A percentile compares a stretch with the other conserved stretches of the same genome.
Evolutionary conservation across 2,888 invertebrate species (phyloP).

Genomic region (Hesperia comma): DNA sequence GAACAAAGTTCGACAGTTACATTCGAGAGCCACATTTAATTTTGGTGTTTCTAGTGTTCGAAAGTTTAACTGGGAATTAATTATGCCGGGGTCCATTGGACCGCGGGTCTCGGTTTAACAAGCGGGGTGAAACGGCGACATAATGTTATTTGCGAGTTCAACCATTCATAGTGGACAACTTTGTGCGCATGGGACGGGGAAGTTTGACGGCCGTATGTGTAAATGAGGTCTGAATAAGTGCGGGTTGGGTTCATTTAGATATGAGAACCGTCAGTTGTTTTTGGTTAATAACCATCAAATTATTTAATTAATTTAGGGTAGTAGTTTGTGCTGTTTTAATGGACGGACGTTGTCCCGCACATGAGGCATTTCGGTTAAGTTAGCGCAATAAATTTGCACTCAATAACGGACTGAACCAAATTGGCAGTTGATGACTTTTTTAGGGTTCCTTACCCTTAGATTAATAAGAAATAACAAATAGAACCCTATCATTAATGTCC

Average conservation of each 20-base stretch:
- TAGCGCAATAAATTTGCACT: not conserved
- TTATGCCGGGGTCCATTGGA: constrained; percentile 47
- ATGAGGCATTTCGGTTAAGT: not conserved
- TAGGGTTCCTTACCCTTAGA: too few species aligned
- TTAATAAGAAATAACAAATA: too few species aligned
- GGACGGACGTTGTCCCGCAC: not conserved
- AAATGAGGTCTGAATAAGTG: constrained; percentile 26
- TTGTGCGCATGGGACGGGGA: constrained; percentile 29
- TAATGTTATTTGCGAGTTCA: constrained; percentile 52
- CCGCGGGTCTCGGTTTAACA: constrained; percentile 49
- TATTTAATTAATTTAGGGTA: not conserved
- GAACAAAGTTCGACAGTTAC: not conserved
- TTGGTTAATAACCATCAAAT: constrained; percentile 4
- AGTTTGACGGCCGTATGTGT: constrained; percentile 32
- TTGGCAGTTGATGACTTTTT: too few species aligned
- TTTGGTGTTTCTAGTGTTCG: constrained; percentile 27
- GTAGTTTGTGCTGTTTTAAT: not conserved
- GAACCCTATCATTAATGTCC: too few species aligned
- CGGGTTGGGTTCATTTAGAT: constrained; percentile 13
- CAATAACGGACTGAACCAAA: too few species aligned
- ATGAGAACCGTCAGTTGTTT: constrained; percentile 4
- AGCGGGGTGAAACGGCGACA: constrained; percentile 46
- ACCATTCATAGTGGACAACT: constrained; percentile 50
- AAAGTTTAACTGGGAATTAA: constrained; percentile 43
- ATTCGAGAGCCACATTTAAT: constrained; percentile 24